A percentile compares a stretch with the other conserved stretches of the same genome.
Evolutionary conservation across 35 echinoderm and acorn worm genomes (phyloP).

Genomic region (Acanthaster planci): DNA sequence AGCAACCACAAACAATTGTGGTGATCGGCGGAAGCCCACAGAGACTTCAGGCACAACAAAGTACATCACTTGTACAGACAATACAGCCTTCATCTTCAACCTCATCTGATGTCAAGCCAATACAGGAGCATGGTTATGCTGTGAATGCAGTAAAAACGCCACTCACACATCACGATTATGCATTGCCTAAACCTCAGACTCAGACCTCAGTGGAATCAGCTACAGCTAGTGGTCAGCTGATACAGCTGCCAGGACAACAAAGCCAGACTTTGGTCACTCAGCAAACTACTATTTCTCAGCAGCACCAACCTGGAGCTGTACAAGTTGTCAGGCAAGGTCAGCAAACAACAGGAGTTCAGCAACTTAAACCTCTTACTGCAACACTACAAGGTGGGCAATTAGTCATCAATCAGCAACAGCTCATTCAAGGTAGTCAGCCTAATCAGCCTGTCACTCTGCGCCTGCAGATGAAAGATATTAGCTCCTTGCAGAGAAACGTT

Average conservation of each 20-base stretch:
- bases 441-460: constrained; percentile 28
- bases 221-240: not conserved
- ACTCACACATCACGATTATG: constrained; percentile 8
- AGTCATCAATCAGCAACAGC: constrained; percentile 25
- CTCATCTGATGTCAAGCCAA: not conserved
- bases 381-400: constrained; percentile 9
- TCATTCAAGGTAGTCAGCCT: constrained; percentile 10
- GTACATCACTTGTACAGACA: too few relatives aligned
- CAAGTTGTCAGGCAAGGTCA: constrained; percentile 6
- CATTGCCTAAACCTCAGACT: not conserved
- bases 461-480: constrained; percentile 41
- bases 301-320: constrained; percentile 21
- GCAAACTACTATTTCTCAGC: constrained; percentile 16
- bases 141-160: not conserved
- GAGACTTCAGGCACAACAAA: not conserved
- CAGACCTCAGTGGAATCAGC: not conserved
- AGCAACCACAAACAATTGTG: constrained; percentile 37
- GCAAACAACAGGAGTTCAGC: not conserved
- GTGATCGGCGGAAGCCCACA: not conserved
- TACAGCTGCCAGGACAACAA: not conserved
- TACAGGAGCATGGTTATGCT: constrained; percentile 12
- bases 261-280: not conserved
- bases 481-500: constrained; percentile 26
- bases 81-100: not conserved
- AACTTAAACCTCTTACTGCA: not conserved